A percentile compares a stretch with the other conserved stretches of the same genome.
These are phyloP conservation scores for Psilopsiagon aymara DNA, from an alignment of 2,113 vertebrate species.

Conservation along the genomic window DNA sequence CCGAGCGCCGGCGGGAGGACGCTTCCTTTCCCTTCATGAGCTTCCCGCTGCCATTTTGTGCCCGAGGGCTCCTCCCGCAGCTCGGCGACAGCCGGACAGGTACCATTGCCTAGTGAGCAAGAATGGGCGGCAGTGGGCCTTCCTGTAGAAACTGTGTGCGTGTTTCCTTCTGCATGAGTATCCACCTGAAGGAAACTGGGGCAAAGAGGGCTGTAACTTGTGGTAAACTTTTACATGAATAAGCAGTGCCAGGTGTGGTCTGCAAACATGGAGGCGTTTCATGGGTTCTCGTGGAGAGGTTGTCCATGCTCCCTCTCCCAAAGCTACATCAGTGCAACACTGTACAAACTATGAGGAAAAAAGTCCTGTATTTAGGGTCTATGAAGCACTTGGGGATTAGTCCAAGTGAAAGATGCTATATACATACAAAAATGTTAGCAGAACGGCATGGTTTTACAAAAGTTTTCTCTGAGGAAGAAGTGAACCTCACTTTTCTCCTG, in stretches of 20 bases:
- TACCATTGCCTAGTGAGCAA: fast-evolving
- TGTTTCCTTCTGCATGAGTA: fast-evolving
- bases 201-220: background rate
- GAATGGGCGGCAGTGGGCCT: fast-evolving
- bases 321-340: background rate
- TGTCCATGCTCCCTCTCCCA: background rate
- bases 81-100: fast-evolving
- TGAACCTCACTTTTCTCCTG: background rate
- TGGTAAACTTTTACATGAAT: background rate
- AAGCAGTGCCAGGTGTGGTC: fast-evolving
- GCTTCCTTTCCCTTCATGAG: background rate
- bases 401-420: background rate
- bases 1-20: too few species aligned
- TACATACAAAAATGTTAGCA: background rate
- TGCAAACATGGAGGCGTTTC: too few species aligned
- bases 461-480: background rate
- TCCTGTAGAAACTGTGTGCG: fast-evolving
- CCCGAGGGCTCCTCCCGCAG: background rate
- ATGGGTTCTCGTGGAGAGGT: too few species aligned
- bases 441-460: background rate
- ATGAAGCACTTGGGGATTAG: background rate
- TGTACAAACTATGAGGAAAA: background rate
- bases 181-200: fast-evolving
- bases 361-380: background rate
- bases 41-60: background rate